Base-by-base conservation (phyloP, 2,888 invertebrate species). In the Mythimna loreyi region DNA sequence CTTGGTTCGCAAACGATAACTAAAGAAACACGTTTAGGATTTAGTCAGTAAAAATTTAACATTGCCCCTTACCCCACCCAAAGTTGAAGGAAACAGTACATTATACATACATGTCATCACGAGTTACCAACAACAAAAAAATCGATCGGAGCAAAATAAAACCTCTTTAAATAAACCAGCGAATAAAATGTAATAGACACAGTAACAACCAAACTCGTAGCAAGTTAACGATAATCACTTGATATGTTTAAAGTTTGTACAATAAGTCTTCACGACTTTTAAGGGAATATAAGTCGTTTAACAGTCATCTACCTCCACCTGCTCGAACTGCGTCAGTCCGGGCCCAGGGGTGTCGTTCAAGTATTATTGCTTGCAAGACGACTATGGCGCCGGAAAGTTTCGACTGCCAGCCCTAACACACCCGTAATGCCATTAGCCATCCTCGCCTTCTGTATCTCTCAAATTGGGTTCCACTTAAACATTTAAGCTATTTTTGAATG, bases 311-410 rank as follows among this genome's bases (percentile, higher is more conserved):
- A 64, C 74, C 73, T 85, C 81, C 85, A 87, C 87, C 85, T 86
- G 86, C 78, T 80, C 81, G 82, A 89, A 88, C 80, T 83, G 87
- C 71, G 87, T 70, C 86, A 49, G 47, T 13, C 25, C 16, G 21
- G 19, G 47, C 66, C 47, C 66, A 64, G 72, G 87, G 87, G 89
- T 81, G 74, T 83, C 85, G 74, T 89, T 86, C 79, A 76, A 86
- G 64, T 87, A 84, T 87, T 86, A 86, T 87, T 84, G 85, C 86
- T 86, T 81, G 82, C 82, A 85, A 83, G 85, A 78, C 82, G 84
- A 85, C 81, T 81, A 75, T 80, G 80, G 76, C 75, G 76, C 82
- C 78, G 69, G 65, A 86, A 87, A 86, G 78, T 85, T 88, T 86
- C 60, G 71, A 72, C 75, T 77, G 67, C 66, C 80, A 81, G 67